phyloP scores from a whole-genome alignment of 2,797 vertebrate genomes.

The Clarias pachynema region DNA sequence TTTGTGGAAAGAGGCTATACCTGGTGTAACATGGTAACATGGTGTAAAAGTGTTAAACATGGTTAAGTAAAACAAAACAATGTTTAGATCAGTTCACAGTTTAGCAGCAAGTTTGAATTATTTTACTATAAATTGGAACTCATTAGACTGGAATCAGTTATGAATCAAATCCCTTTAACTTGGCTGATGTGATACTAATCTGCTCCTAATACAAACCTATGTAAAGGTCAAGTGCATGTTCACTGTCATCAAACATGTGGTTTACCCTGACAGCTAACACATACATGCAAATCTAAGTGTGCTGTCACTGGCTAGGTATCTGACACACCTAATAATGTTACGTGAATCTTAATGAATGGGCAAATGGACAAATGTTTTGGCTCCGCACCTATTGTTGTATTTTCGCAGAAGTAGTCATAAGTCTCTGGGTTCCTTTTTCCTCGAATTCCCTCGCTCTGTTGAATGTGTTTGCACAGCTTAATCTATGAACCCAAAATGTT shows the following conservation, averaged over 20 bases:
- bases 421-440: neutral
- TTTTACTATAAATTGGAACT: neutral
- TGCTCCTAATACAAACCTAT: neutral
- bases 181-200: neutral
- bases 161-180: neutral
- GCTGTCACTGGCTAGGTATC: neutral
- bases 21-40: neutral
- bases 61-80: too few species aligned
- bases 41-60: too few species aligned
- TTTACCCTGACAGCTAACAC: constrained; percentile 23
- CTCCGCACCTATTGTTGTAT: neutral
- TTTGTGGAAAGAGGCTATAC: neutral
- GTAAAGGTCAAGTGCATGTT: constrained; percentile 18
- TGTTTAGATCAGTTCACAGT: too few species aligned
- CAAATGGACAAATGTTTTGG: neutral
- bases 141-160: neutral
- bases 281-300: constrained; percentile 27
- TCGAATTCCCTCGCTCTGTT: neutral
- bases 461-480: constrained; percentile 13
- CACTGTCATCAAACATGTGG: neutral
- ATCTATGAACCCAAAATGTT: neutral
- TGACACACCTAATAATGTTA: neutral
- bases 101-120: neutral
- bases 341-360: neutral
- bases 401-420: neutral